These are phyloP conservation scores for Geococcyx californianus DNA, from an alignment of 2,113 vertebrate genomes.

Conservation along the genomic window DNA sequence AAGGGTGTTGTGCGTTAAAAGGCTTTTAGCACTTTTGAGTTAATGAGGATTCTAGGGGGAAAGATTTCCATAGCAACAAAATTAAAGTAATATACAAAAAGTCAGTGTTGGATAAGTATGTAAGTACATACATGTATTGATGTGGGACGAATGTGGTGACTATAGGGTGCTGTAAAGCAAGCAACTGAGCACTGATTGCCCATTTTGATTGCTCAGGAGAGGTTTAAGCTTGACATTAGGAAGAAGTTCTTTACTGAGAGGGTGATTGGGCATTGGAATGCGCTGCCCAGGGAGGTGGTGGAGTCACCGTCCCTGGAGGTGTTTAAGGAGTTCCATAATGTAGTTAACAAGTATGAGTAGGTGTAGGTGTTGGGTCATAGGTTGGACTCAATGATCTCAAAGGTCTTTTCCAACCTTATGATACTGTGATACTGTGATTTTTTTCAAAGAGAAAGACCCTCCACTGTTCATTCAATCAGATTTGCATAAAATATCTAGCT, in stretches of 20 bases:
- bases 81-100: slow-evolving; percentile 42
- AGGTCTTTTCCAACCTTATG: too few species aligned
- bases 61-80: slow-evolving; percentile 73
- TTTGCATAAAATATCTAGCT: background rate
- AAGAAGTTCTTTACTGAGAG: too few species aligned
- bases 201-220: too few species aligned
- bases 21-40: slow-evolving; percentile 19
- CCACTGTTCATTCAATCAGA: background rate
- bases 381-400: too few species aligned
- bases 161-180: background rate
- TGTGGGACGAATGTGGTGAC: background rate
- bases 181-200: background rate
- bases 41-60: background rate
- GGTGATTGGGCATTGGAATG: too few species aligned
- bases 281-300: too few species aligned
- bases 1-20: background rate
- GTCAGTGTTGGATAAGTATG: background rate
- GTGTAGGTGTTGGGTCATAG: too few species aligned
- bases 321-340: too few species aligned
- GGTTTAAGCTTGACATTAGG: too few species aligned
- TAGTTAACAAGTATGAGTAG: too few species aligned
- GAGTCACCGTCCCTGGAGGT: too few species aligned
- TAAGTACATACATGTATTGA: background rate
- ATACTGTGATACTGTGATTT: too few species aligned
- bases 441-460: background rate